Percentiles rank a stretch among this genome's conserved stretches.
Evolutionary conservation across 2,888 invertebrate species (phyloP).

Genomic region (Chaitophorus viminalis): DNA sequence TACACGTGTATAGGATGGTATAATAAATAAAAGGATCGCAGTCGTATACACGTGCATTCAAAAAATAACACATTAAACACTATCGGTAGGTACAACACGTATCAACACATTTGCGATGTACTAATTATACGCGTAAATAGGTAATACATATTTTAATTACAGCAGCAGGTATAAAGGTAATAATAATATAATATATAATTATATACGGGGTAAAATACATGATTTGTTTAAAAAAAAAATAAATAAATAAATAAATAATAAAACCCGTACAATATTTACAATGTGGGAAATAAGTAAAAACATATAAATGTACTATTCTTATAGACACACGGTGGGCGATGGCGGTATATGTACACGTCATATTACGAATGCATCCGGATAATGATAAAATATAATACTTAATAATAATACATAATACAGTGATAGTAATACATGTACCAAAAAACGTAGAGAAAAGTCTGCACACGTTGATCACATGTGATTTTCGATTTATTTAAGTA

Average conservation of each 20-base stretch:
- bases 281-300: background rate
- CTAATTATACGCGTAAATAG: too few species aligned
- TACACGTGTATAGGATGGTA: too few species aligned
- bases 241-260: background rate
- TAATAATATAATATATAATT: too few species aligned
- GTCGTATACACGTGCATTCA: too few species aligned
- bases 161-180: too few species aligned
- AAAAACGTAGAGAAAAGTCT: conserved; percentile 40
- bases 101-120: too few species aligned
- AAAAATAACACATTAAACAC: too few species aligned
- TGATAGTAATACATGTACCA: background rate
- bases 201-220: background rate
- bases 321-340: conserved; percentile 9
- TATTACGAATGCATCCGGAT: background rate
- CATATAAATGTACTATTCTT: background rate
- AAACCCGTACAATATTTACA: background rate
- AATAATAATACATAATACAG: background rate
- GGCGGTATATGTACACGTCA: background rate
- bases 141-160: too few species aligned
- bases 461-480: background rate
- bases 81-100: too few species aligned
- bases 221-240: background rate
- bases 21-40: too few species aligned
- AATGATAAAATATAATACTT: background rate
- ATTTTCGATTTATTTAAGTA: background rate